phyloP scores from a whole-genome alignment of 2,888 invertebrate genomes.

The Cerceris rybyensis region DNA sequence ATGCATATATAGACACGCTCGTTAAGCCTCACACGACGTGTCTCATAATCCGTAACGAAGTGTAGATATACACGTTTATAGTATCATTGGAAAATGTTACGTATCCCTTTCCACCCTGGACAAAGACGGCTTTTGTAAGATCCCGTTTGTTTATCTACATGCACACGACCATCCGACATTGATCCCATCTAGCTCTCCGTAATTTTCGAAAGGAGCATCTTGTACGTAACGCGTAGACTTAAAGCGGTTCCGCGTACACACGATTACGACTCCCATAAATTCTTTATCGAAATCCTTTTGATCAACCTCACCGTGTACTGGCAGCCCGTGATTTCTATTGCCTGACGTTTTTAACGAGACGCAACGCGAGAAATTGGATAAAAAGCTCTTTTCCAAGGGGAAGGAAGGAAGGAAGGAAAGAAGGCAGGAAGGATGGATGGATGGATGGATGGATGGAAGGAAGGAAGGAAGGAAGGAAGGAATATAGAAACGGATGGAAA shows the following conservation, averaged over 20 bases:
- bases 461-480: too few relatives aligned
- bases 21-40: constrained; percentile 32
- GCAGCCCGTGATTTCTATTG: constrained; percentile 72
- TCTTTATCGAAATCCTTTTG: constrained; percentile 25
- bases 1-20: constrained; percentile 5
- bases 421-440: too few relatives aligned
- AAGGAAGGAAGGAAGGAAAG: constrained; percentile 59
- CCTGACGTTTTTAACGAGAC: constrained; percentile 79
- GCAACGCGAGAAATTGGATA: constrained; percentile 80
- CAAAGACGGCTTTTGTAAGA: background rate
- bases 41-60: constrained; percentile 26
- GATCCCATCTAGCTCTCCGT: too few relatives aligned
- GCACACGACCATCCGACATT: too few relatives aligned
- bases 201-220: too few relatives aligned
- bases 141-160: too few relatives aligned
- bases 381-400: constrained; percentile 79
- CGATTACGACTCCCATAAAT: background rate
- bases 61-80: constrained; percentile 42
- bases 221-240: background rate
- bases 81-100: constrained; percentile 34
- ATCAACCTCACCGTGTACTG: constrained; percentile 40
- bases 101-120: constrained; percentile 17
- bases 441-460: too few relatives aligned
- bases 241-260: background rate
- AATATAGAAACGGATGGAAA: too few relatives aligned